Evolutionary conservation across 2,888 invertebrate species (phyloP), one percentile per base, ranked within the genome.

Genomic region (Belgica antarctica): DNA sequence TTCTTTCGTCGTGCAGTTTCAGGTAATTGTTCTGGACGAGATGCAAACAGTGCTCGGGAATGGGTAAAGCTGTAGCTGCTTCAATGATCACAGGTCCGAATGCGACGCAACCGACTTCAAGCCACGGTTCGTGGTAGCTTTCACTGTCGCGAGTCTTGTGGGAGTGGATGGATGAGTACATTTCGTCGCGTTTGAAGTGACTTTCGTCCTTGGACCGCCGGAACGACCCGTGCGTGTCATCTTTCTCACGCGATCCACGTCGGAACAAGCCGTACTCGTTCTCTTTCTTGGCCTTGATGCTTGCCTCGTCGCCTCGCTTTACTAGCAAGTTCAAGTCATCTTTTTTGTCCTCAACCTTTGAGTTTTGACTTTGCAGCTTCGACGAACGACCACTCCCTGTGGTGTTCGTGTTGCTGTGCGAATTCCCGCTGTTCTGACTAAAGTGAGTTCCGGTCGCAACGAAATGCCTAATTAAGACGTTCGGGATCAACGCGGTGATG

Each of bases 81-180:
- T 97, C 96, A 41, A 96, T 83, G 71, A 93, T 84, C 31, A 96
- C 82, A 1, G 96, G 96, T 0, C 96, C 96, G 71, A 96, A 81
- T n/a, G 91, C 87, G 7, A 94, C 84, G 4, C 91, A 90, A 0
- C 95, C 96, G 0, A 94, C 94, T 77, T 96, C 95, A 1, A 97
- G 84, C 96, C 96, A 97, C 74, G 88, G 84, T 73, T 92, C 90
- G 72, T 83, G 76, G 24, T 28, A 68, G 3, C 76, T 73, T 47
- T 80, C 80, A 24, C 62, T 52, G 25, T 73, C 73, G n/a, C 71
- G 69, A 46, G 66, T 65, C 27, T 61, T 70, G 15, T 68, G 52
- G 2, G 59, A 61, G 59, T 70, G 70, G 19, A 61, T 61, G 19
- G 70, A 61, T 12, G 70, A 25, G n/a, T 70, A 70, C 31, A 70